Evolutionary conservation across 2,113 vertebrate species (phyloP), one percentile per base, ranked within the genome.

Genomic region (Onychostruthus taczanowskii): DNA sequence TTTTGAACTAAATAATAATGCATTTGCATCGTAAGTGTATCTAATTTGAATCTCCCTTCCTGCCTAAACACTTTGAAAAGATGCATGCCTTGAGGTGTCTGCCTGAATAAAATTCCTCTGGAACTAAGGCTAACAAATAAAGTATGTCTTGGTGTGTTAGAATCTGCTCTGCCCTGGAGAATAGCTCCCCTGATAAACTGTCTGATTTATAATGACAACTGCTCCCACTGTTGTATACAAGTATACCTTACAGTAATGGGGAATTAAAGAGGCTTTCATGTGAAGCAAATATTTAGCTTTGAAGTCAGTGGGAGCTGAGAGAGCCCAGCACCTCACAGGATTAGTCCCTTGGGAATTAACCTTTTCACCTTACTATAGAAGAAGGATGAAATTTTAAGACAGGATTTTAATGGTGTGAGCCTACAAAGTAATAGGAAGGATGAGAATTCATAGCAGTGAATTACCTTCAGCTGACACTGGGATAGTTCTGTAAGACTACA

Each of bases 181-280:
- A 94, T 82, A 70, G 96, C 91, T 96, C 89, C 89, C 90, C 89
- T 78, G 95, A 93, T 95, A 95, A 95, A 93, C 78, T 85, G 43
- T 90, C 84, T 85, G 87, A 96, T 91, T 95, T 92, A 95, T 96
- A 95, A 92, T 90, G 94, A 95, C 94, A 90, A 87, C 95, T 92
- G 94, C 93, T 97, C 96, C 94, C 93, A 97, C 93, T 96, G 95
- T 94, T 96, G 95, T 96, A 96, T 96, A 93, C 94, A 94, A 96
- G 94, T 97, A 96, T 97, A 96, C 92, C 94, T 97, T 97, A 97
- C 95, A 94, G 96, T 97, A 97, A 97, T 96, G 92, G 95, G 86
- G 94, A 95, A 96, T 97, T 97, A 96, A 97, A 97, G 95, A 97
- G 94, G 94, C 94, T 96, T 97, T 97, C 95, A 97, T 96, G 96